phyloP scores from a whole-genome alignment of 2,113 vertebrate genomes.

The Muntiacus reevesi region DNA sequence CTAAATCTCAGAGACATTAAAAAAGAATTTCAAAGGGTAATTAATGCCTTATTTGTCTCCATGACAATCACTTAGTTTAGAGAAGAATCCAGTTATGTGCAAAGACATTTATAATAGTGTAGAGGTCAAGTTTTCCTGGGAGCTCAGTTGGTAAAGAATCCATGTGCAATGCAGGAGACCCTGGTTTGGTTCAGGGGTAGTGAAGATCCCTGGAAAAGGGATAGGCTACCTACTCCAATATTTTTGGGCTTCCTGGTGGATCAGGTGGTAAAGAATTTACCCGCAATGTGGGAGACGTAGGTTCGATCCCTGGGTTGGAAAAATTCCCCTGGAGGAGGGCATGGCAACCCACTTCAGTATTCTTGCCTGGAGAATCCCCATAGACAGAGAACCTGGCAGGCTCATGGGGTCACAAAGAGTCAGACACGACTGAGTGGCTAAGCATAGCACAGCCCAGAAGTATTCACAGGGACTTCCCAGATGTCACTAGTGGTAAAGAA shows the following conservation, averaged over 20 bases:
- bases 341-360: neutral
- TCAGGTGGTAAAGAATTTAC: neutral
- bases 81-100: neutral
- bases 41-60: neutral
- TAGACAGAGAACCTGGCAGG: neutral
- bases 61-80: neutral
- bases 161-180: rapidly evolving
- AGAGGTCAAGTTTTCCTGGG: neutral
- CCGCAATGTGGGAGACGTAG: neutral
- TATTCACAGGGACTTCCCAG: neutral
- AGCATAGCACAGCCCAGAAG: neutral
- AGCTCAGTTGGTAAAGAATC: neutral
- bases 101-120: neutral
- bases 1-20: neutral
- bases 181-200: neutral
- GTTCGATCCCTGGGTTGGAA: neutral
- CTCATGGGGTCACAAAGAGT: neutral
- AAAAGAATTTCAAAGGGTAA: neutral
- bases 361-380: neutral
- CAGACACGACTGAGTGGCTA: neutral
- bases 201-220: neutral
- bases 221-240: neutral
- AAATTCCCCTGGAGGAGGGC: neutral
- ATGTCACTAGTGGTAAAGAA: neutral
- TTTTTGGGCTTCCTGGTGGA: neutral